A percentile compares a stretch with the other conserved stretches of the same genome.
phyloP scores from a whole-genome alignment of 2,113 vertebrate species.

The Tor tambroides region DNA sequence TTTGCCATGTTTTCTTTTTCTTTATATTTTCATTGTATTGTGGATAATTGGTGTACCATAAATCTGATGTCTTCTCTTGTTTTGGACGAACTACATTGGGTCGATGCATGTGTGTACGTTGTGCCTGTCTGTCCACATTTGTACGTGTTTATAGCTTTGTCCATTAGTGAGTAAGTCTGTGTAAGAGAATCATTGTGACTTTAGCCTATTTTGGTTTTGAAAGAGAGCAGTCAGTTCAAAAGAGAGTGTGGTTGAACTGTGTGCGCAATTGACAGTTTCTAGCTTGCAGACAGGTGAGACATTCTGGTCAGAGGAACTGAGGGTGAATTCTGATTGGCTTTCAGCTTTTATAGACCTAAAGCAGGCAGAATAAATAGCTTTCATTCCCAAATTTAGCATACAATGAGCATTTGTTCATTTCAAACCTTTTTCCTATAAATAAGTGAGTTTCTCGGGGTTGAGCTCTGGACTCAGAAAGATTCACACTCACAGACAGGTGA shows the following conservation, averaged over 20 bases:
- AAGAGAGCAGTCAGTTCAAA: slow-evolving; percentile 38
- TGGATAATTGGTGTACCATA: background rate
- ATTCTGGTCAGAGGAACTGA: slow-evolving; percentile 16
- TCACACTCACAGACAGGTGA: slow-evolving; percentile 31
- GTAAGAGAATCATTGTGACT: slow-evolving; percentile 8
- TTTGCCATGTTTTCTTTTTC: background rate
- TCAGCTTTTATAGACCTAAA: background rate
- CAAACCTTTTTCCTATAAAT: background rate
- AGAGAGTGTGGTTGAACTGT: slow-evolving; percentile 23
- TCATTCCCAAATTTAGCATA: slow-evolving; percentile 18
- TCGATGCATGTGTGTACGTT: background rate
- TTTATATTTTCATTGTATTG: slow-evolving; percentile 12
- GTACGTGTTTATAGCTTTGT: slow-evolving; percentile 16
- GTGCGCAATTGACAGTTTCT: background rate
- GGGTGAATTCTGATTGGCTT: slow-evolving; percentile 10
- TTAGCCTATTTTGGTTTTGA: slow-evolving; percentile 12
- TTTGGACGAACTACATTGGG: slow-evolving; percentile 14
- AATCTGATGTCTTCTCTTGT: background rate
- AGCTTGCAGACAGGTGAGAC: slow-evolving; percentile 34
- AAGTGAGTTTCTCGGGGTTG: slow-evolving; percentile 26
- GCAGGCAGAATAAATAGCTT: slow-evolving; percentile 3
- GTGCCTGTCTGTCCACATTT: background rate
- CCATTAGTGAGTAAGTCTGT: slow-evolving; percentile 7
- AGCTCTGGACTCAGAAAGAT: slow-evolving; percentile 15
- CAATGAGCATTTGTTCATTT: slow-evolving; percentile 17